Evolutionary conservation across 2,888 invertebrate species (phyloP).

Genomic region (Xestia xanthographa): DNA sequence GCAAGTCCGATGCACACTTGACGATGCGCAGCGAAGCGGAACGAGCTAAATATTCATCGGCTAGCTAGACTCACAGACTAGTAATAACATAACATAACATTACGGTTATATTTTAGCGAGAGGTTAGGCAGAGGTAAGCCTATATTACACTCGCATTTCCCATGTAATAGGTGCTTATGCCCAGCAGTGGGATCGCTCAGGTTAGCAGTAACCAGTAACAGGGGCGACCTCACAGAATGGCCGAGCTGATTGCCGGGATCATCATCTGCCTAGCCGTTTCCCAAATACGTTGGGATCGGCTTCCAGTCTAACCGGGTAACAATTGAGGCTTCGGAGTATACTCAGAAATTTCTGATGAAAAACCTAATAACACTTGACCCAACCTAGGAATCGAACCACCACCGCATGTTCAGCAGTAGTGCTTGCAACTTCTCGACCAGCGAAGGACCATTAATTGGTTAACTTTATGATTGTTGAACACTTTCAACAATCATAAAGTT

Average conservation of each 20-base stretch:
- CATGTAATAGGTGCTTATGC: too few relatives aligned
- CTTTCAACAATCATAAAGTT: slow-evolving; percentile 6
- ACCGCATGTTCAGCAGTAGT: background rate
- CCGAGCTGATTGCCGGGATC: background rate
- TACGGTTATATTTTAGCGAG: background rate
- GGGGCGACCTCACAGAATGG: background rate
- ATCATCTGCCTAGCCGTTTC: background rate
- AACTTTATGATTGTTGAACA: too few relatives aligned
- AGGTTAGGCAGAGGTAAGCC: background rate
- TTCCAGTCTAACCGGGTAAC: background rate
- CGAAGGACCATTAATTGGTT: too few relatives aligned
- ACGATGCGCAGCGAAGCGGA: background rate
- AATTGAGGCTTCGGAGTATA: background rate
- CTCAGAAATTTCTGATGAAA: background rate
- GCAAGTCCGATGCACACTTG: background rate
- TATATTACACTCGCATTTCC: background rate
- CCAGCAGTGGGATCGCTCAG: background rate
- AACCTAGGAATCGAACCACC: background rate
- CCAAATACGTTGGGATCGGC: background rate
- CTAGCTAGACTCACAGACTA: background rate
- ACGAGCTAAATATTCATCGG: background rate
- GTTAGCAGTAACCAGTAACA: background rate
- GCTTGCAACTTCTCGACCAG: too few relatives aligned
- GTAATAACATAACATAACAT: slow-evolving; percentile 11
- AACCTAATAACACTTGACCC: background rate